Base-by-base conservation (phyloP, 92 coral and sea anemone species). In the Heliopora coerulea region DNA sequence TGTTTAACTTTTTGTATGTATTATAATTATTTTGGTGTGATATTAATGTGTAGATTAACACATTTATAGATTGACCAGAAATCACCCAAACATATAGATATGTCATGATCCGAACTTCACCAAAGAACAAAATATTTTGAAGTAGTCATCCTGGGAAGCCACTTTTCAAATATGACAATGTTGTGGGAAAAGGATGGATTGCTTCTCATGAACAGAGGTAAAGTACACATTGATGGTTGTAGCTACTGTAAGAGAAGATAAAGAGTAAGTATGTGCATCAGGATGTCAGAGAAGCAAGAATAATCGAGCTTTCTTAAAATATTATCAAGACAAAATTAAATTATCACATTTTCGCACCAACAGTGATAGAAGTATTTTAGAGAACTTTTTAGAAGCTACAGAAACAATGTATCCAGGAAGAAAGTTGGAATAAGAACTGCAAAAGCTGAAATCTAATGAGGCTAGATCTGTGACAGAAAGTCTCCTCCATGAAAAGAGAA, bases 371-470 rank as follows among this genome's bases (percentile, higher is more conserved):
- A 83, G 63, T 72, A 83, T 70, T 25, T 35, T 39, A 24, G 87
- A 83, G 59, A 83, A 72, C 44, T 83, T 78, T 54, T 27, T 83
- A 40, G 83, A 84, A 49, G 88, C 88, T 31, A 84, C 81, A 46
- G 84, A 79, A 30, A 79, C 73, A 46, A 84, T 42, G 62, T 31
- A 68, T 68, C 46, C 75, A 10, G 33, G 11, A 28, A 56, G 30
- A 56, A 56, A 23, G 61, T 31, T 68, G 7, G 59, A 68, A 68
- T 14, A 18, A 15, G 62, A 68, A 46, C 23, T 48, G 35, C 15
- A 48, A 26, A 49, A 27, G 64, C 44, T 37, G 3, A 33, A 62
- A 31, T 42, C 62, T 29, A 30, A 48, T 15, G 73, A 65, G 3
- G 61, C 69, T 13, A 62, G 62, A 32, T 77, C 80, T 19, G 68